Percentiles rank a stretch among this genome's conserved stretches.
Conservation (phyloP, 2,888 invertebrate species). For the Neria commutata region DNA sequence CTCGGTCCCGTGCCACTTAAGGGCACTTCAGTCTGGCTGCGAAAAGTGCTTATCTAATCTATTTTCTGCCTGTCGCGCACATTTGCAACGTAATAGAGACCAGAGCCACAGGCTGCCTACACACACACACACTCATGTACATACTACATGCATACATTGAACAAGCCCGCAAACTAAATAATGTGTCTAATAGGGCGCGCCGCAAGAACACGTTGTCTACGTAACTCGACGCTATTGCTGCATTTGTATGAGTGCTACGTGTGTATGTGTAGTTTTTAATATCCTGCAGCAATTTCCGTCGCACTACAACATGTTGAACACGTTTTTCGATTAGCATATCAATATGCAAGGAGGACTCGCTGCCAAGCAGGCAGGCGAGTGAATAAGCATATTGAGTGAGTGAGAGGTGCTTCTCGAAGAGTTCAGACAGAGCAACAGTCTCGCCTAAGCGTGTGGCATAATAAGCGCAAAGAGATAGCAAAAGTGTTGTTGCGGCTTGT, state of each 20-base stretch:
- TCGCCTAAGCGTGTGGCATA: no score
- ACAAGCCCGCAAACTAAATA: conserved; percentile 35
- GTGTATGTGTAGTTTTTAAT: not conserved
- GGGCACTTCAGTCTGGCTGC: conserved; percentile 44
- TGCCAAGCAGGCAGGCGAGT: not conserved
- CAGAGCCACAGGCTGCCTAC: not conserved
- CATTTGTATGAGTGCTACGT: not conserved
- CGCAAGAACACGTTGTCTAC: not conserved
- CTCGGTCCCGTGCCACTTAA: conserved; percentile 45
- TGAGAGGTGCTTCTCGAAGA: no score
- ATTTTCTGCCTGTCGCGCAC: conserved; percentile 17
- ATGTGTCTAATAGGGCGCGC: conserved; percentile 49
- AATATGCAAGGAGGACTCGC: conserved; percentile 45
- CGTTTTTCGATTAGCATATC: conserved; percentile 53
- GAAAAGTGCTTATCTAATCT: conserved; percentile 45
- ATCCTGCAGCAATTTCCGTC: not conserved
- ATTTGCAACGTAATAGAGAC: not conserved
- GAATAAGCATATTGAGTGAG: no score
- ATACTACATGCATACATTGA: no score
- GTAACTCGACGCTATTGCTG: no score
- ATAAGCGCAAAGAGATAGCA: not conserved
- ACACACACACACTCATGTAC: not conserved
- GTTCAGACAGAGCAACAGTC: no score
- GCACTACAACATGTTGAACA: conserved; percentile 32
- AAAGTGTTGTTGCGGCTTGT: conserved; percentile 12